Base-by-base conservation (phyloP, 2,888 invertebrate species). In the Polymixis lichenea region DNA sequence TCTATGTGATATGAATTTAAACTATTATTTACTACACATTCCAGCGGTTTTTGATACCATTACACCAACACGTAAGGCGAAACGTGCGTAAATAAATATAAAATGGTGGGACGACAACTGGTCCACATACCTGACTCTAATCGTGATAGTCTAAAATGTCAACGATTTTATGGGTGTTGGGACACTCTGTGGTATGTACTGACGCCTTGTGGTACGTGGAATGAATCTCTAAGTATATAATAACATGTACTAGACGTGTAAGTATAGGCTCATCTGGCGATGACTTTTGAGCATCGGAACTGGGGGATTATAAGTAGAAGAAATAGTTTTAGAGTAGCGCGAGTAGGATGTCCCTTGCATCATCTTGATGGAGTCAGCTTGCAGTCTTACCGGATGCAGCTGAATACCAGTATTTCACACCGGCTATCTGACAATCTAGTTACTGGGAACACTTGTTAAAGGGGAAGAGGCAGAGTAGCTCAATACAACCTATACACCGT, bases 131-230 rank as follows among this genome's bases (percentile, higher is more conserved):
- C 82, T 70, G 64, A 55, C 68, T 69, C 64, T 77, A 86, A 86
- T 86, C 87, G 84, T 86, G 86, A 89, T 85, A 82, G 88, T 87
- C 77, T 73, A 77, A 85, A 83, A 86, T 89, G 88, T 90, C 89
- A 89, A 87, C 86, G 85, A 82, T 87, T 91, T 91, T 89, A 91
- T 89, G 82, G 85, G 65, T 77, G 66, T 75, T 80, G 76, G 72
- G 77, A 86, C 81, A 83, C 70, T 82, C 28, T 2, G 53, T 51
- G 11, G 58, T 73, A 38, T 71, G 65, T 72, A 60, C 72, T n/a
- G 46, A 85, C 75, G 83, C 83, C 70, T 85, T 11, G 43, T 56
- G 5, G 49, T 32, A 75, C 83, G 83, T 85, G 83, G 22, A 38
- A 2, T 28, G 86, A 85, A 85, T 87, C 13, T 75, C 0, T 43